These are phyloP conservation scores for Ptyas mucosa DNA, from an alignment of 2,113 vertebrate genomes.

Conservation along the genomic window DNA sequence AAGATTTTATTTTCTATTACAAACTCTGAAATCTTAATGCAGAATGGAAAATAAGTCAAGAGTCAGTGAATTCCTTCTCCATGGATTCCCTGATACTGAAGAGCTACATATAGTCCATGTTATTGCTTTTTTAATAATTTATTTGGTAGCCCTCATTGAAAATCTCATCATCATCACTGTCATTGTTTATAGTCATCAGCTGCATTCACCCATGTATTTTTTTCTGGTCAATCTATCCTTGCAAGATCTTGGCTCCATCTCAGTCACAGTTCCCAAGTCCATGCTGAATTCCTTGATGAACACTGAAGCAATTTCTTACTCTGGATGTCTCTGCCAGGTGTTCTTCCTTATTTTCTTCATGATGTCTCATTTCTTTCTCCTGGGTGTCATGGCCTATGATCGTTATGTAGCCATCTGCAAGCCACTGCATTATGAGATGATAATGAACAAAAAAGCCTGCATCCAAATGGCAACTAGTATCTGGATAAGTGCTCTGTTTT, in stretches of 20 bases:
- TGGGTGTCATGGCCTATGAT: background rate
- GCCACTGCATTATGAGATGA: background rate
- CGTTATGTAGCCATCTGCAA: background rate
- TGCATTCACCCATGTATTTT: background rate
- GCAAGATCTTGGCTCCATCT: background rate
- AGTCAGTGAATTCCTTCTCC: background rate
- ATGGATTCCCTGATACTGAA: background rate
- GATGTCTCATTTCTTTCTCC: background rate
- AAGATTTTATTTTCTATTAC: background rate
- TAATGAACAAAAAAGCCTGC: background rate
- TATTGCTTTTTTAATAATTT: background rate
- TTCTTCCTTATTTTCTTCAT: background rate
- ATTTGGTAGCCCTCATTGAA: background rate
- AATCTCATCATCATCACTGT: background rate
- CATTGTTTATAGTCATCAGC: background rate
- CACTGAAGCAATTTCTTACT: background rate
- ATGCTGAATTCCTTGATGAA: background rate
- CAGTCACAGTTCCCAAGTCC: background rate
- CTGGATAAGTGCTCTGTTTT: background rate
- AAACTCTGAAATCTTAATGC: background rate
- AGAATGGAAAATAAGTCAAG: background rate
- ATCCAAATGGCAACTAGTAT: background rate
- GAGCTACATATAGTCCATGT: background rate
- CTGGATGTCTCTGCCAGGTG: background rate
- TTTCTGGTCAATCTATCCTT: background rate